These are phyloP conservation scores for Hololepta plana DNA, from an alignment of 2,888 invertebrate species.

Conservation along the genomic window DNA sequence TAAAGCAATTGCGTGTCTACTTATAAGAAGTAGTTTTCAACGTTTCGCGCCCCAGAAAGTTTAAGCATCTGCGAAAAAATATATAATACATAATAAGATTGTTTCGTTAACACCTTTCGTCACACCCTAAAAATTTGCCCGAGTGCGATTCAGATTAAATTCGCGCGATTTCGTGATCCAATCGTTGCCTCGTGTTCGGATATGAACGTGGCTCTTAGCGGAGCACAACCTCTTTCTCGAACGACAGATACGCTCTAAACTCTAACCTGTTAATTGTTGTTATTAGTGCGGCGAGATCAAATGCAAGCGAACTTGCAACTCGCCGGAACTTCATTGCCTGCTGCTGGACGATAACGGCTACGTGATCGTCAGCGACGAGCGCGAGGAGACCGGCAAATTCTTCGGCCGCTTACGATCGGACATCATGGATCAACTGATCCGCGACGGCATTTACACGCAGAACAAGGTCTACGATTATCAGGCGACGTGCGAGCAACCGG, in stretches of 20 bases:
- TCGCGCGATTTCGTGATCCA: too few species aligned
- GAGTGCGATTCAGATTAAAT: too few species aligned
- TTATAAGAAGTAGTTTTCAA: too few species aligned
- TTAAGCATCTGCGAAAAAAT: too few species aligned
- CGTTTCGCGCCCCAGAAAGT: too few species aligned
- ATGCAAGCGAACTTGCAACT: constrained; percentile 39
- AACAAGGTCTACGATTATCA: constrained; percentile 75
- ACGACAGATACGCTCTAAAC: not conserved
- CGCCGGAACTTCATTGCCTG: constrained; percentile 60
- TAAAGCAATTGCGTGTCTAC: too few species aligned
- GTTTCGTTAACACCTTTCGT: too few species aligned
- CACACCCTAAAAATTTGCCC: too few species aligned
- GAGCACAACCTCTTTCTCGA: too few species aligned
- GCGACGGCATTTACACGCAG: constrained; percentile 57
- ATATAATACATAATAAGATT: too few species aligned
- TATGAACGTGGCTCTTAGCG: too few species aligned
- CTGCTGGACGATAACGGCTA: constrained; percentile 82
- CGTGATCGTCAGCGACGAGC: constrained; percentile 55
- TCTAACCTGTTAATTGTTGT: constrained; percentile 10
- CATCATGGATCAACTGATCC: constrained; percentile 58
- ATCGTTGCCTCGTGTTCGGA: too few species aligned
- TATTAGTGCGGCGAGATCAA: constrained; percentile 21
- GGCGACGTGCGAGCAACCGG: constrained; percentile 65
- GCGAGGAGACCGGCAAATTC: constrained; percentile 55
- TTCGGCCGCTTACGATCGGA: constrained; percentile 61